Conservation (phyloP, 2,113 vertebrate species). For the Kryptolebias marmoratus region DNA sequence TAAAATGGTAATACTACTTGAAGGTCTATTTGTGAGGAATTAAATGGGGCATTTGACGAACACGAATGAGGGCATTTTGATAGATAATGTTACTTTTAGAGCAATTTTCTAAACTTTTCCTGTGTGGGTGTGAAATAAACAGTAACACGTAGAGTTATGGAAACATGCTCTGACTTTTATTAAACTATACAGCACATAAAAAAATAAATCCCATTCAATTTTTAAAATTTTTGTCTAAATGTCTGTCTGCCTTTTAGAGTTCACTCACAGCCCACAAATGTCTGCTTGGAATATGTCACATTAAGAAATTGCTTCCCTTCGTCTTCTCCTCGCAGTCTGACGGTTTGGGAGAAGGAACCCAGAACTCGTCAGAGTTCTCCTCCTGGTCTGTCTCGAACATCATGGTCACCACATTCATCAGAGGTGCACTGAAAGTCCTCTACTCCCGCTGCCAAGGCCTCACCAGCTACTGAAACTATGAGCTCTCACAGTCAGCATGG, state of each 20-base stretch:
- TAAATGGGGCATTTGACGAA: background rate
- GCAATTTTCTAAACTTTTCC: background rate
- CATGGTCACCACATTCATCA: slow-evolving; percentile 44
- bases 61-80: background rate
- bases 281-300: background rate
- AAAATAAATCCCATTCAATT: too few relatives aligned
- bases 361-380: slow-evolving; percentile 38
- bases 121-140: slow-evolving; percentile 16
- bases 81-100: background rate
- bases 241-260: too few relatives aligned
- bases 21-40: background rate
- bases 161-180: slow-evolving; percentile 19
- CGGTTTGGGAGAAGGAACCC: slow-evolving; percentile 15
- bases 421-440: slow-evolving; percentile 66
- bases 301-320: background rate
- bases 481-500: slow-evolving; percentile 77
- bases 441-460: slow-evolving; percentile 27
- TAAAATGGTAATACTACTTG: background rate
- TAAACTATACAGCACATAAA: background rate
- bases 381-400: slow-evolving; percentile 41
- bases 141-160: background rate
- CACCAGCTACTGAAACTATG: slow-evolving; percentile 58
- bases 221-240: too few relatives aligned
- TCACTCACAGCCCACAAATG: background rate
- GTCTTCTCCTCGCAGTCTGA: slow-evolving; percentile 28